Base-by-base conservation (phyloP, 1,140 invertebrate species). In the Drosophila bipectinata region DNA sequence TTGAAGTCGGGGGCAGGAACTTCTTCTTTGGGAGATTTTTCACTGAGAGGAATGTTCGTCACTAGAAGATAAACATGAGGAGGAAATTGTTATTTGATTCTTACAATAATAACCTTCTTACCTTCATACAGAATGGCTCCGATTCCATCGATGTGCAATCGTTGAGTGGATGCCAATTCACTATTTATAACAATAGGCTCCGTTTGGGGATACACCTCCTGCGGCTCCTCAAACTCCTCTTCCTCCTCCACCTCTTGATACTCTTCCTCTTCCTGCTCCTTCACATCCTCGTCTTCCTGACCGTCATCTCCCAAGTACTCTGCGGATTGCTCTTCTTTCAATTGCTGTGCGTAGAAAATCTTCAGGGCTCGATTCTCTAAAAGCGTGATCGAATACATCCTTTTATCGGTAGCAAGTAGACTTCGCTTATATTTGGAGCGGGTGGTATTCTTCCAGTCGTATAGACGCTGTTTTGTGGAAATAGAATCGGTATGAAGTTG, bases 361-460 rank as follows among this genome's bases (percentile, higher is more conserved):
- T 74, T 56, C 1, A 91, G 56, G 8, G 85, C 85, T 5, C 82
- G 74, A 15, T 69, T 69, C 34, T 91, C 90, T 15, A 91, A 39
- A 0, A 73, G 64, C 67, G 91, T 64, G 0, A 74, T 12, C 4
- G 34, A 37, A 37, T 12, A 59, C 14, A 77, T 72, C 24, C 75
- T 58, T 21, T 79, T 90, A 39, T 90, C 72, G 24, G 64, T 73
- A 5, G 72, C 60, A 41, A 26, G 58, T 1, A 83, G 24, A 14
- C 60, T 81, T 8, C 79, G 77, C 57, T 90, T 78, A 53, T 90
- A 90, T 55, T 91, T 91, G 55, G 82, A 79, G 8, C 82, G 85
- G 1, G 90, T 91, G 0, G 85, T 77, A 52, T 91, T 91, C 51
- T 90, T 91, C 90, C 90, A 91, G 55, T 91, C 90, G 32, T 91